Base-by-base conservation (phyloP, 2,888 invertebrate species). In the Cepaea hortensis region DNA sequence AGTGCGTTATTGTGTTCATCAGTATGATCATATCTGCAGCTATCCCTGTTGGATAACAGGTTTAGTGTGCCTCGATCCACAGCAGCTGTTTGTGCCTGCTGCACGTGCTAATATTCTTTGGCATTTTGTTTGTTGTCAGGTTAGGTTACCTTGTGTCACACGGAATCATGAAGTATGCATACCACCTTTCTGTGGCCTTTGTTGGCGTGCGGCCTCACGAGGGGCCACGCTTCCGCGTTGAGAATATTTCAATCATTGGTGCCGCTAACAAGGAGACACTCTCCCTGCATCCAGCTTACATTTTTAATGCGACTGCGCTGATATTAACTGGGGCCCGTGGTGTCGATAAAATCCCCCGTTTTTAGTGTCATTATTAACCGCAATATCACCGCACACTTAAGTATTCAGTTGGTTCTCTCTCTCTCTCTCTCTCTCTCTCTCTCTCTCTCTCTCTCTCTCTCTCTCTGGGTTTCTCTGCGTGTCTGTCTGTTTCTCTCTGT, bases 141-240 rank as follows among this genome's bases (percentile, higher is more conserved):
- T 62, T 9, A 35, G 73, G 50, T 82, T 15, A 35, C 23, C 11
- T 65, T 3, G 70, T 76, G 84, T 62, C 84, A 84, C 76, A 23
- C 20, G 35, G 3, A 76, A n/a, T 76, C 50, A 84, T 84, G 48
- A 61, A 84, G 62, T 84, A 84, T 76, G 84, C 84, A 84, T 84
- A 65, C 6, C 46, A 76, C 76, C 76, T 76, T 84, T 76, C 35
- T 46, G 35, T 46, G 75, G 75, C 76, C 75, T 84, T 75, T 62
- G 48, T 20, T 61, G 65, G 48, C 65, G 50, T 65, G 62, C 46
- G 18, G 75, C 75, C 76, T 76, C 48, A 7, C 11, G 20, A 35
- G 3, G 23, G 62, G 76, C 18, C 35, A 65, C 65, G 48, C 68
- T 20, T 65, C 48, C 48, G 35, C 35, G 18, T n/a, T 3, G n/a